Base-by-base conservation (phyloP, 2,888 invertebrate species). In the Desoria tigrina region DNA sequence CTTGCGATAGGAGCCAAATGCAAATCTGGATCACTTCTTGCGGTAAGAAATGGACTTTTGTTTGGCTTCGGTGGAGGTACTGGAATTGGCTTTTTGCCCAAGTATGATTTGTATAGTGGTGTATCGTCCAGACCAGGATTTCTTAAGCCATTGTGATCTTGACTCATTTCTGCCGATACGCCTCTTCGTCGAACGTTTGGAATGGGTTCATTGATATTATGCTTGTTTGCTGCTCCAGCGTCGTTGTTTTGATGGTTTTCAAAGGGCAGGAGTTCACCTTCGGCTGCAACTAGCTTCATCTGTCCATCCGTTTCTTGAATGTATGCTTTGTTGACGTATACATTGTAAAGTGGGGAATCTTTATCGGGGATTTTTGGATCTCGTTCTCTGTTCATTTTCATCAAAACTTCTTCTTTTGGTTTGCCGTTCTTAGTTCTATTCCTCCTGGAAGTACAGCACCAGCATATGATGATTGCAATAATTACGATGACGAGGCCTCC, bases 311-410 rank as follows among this genome's bases (percentile, higher is more conserved):
- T 37, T 18, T 71, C 71, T 42, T 68, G 67, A 42, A 71, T 65
- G 42, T 63, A 71, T 1, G 71, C 71, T 58, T 68, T 61, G 50
- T 68, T 71, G 9, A 71, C 67, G 53, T 53, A 71, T 0, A 68
- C 65, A 23, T 65, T 65, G 32, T 65, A 65, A 16, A n/a, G 49
- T 21, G 65, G 61, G 1, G 60, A 55, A n/a, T 60, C 61, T 21
- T 65, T 55, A 14, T 39, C 53, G 4, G 64, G 42, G n/a, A 23
- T 18, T 32, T 55, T 21, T 21, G 39, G 26, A 6, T 24, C 6
- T 50, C 24, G 28, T 45, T 24, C 50, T 55, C 55, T 4, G 42
- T 42, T 57, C 37, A 2, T 37, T 9, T 9, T 18, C 45, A 58
- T 39, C 14, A 58, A 39, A 27, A 58, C 58, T 49, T 58, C 58